phyloP scores from a whole-genome alignment of 1,140 invertebrate genomes.

The Pogonomyrmex californicus region DNA sequence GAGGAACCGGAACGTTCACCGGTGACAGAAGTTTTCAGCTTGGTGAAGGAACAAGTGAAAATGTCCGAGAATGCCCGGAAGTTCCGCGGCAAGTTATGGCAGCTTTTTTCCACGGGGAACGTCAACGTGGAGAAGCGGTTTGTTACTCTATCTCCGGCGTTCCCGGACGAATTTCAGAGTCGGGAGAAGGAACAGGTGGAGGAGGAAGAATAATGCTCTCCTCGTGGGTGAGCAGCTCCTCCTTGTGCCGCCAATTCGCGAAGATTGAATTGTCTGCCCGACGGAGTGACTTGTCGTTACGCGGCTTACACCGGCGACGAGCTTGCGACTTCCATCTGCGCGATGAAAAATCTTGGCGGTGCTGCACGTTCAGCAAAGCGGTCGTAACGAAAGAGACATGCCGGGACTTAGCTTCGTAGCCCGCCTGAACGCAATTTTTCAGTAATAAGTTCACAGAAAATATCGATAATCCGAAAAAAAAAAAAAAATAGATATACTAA shows the following conservation, averaged over 20 bases:
- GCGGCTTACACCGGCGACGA: conserved; percentile 54
- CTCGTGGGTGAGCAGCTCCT: conserved; percentile 58
- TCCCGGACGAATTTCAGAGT: conserved; percentile 60
- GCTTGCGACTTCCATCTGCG: conserved; percentile 20
- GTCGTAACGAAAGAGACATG: conserved; percentile 24
- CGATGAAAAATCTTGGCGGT: conserved; percentile 46
- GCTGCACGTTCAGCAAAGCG: conserved; percentile 22
- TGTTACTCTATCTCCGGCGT: conserved; percentile 30
- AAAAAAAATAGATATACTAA: not conserved
- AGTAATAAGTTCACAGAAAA: conserved; percentile 1
- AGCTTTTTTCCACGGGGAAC: conserved; percentile 16
- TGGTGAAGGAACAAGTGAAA: conserved; percentile 27
- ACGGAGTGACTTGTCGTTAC: conserved; percentile 70
- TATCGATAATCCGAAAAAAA: not conserved
- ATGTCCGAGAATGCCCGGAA: conserved; percentile 51
- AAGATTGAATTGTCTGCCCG: conserved; percentile 74
- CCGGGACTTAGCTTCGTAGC: not conserved
- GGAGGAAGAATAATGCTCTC: conserved; percentile 71
- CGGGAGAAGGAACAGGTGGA: conserved; percentile 26
- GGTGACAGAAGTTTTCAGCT: conserved; percentile 37
- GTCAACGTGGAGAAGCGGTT: conserved; percentile 47
- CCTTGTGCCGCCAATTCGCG: conserved; percentile 62
- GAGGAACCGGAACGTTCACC: conserved; percentile 36
- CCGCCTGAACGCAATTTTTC: not conserved
- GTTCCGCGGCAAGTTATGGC: conserved; percentile 58